Evolutionary conservation across 2,113 vertebrate genomes (phyloP), one percentile per base, ranked within the genome.

Genomic region (Phaethon lepturus): DNA sequence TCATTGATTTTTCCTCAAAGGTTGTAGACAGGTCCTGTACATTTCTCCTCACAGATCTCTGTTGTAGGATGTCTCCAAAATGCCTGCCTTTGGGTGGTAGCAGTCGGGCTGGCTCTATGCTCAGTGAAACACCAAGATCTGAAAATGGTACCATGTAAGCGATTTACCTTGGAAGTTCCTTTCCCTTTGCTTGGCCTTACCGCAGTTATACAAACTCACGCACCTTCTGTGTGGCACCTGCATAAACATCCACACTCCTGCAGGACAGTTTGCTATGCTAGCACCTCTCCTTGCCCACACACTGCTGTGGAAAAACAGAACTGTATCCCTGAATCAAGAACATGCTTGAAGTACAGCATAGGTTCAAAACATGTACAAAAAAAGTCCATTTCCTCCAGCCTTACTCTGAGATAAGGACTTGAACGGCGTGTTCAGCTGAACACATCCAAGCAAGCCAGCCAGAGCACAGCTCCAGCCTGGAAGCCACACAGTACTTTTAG

Each of bases 141-240:
- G 60, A 53, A 74, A 88, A 47, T 1, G 42, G 29, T 4, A 66
- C 33, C n/a, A 3, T 1, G 24, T 17, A 45, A 89, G 7, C 6
- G 18, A 93, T 75, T 87, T 59, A 59, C 26, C 23, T n/a, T 42
- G 2, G 6, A 33, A 80, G 55, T 53, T 67, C 31, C 42, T 38
- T 83, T 86, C 59, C 35, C 45, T 29, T 50, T 86, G 56, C n/a
- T 23, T 73, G 33, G 23, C 26, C 8, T 84, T 47, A 50, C 22
- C 1, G 2, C 10, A 47, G 35, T 9, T 53, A 12, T 58, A 62
- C 55, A 13, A 66, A 62, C 9, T 42, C 26, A 17, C 3, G 0
- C 13, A 31, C 14, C 14, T 33, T 53, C 31, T 72, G 4, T 14
- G 47, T 35, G 23, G 28, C n/a, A 67, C 4, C 52, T 47, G 33